Conservation (phyloP, 2,888 invertebrate species). For the Trachelus iudaicus region DNA sequence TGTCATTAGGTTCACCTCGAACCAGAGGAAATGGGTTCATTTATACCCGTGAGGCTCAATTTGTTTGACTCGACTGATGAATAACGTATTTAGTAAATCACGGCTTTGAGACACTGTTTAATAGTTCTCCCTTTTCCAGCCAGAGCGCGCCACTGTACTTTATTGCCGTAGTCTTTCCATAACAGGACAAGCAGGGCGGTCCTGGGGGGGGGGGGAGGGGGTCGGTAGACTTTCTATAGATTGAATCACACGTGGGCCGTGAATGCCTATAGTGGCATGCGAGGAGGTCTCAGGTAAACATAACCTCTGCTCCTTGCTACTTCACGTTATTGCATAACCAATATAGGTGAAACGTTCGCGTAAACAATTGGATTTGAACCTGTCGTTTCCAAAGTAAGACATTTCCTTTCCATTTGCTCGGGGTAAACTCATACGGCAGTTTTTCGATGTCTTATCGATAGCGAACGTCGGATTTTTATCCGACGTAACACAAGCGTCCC, state of each 20-base stretch:
- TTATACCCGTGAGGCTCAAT: conserved; percentile 13
- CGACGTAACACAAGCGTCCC: background rate
- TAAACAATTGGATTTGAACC: background rate
- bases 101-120: background rate
- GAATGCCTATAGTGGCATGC: background rate
- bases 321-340: background rate
- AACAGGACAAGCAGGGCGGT: background rate
- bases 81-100: conserved; percentile 7
- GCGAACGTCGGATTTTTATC: background rate
- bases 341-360: background rate
- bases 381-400: background rate
- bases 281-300: background rate
- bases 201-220: rapidly evolving
- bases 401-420: background rate
- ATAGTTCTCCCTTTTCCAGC: background rate
- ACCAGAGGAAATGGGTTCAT: conserved; percentile 2
- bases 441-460: background rate
- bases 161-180: background rate
- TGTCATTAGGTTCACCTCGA: background rate
- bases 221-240: background rate
- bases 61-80: conserved; percentile 15
- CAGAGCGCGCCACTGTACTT: background rate
- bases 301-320: background rate
- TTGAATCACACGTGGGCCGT: background rate
- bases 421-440: background rate